A percentile compares a stretch with the other conserved stretches of the same genome.
phyloP scores from a whole-genome alignment of 2,888 invertebrate genomes.

The Heliconius aoede region DNA sequence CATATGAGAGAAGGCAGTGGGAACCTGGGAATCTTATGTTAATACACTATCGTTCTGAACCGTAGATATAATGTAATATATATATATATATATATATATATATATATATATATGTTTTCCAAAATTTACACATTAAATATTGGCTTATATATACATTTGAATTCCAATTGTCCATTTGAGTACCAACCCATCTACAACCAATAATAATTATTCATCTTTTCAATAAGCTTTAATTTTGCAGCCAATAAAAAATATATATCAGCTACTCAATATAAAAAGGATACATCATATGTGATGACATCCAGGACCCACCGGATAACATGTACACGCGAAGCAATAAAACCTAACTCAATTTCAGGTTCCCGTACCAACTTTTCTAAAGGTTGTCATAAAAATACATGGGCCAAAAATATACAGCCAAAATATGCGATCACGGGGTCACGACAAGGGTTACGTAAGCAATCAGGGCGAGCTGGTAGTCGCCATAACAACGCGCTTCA shows the following conservation, averaged over 20 bases:
- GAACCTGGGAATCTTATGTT: too few relatives aligned
- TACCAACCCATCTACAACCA: too few relatives aligned
- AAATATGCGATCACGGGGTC: slow-evolving; percentile 55
- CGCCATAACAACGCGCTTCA: slow-evolving; percentile 57
- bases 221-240: not conserved
- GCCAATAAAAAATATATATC: not conserved
- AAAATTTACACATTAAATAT: too few relatives aligned
- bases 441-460: slow-evolving; percentile 59
- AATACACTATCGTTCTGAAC: too few relatives aligned
- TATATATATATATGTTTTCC: too few relatives aligned
- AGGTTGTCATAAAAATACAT: slow-evolving; percentile 53
- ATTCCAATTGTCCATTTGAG: too few relatives aligned
- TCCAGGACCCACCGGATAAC: slow-evolving; percentile 23
- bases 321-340: slow-evolving; percentile 38
- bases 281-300: slow-evolving; percentile 31
- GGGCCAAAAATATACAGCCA: slow-evolving; percentile 46
- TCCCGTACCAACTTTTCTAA: slow-evolving; percentile 49
- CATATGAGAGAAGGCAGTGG: too few relatives aligned
- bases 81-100: too few relatives aligned
- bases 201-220: not conserved
- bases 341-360: slow-evolving; percentile 49
- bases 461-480: slow-evolving; percentile 51
- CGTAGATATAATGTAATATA: too few relatives aligned
- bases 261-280: slow-evolving; percentile 4
- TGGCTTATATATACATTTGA: too few relatives aligned